A percentile compares a stretch with the other conserved stretches of the same genome.
Evolutionary conservation across 2,888 invertebrate genomes (phyloP).

Genomic region (Ectobius pallidus): DNA sequence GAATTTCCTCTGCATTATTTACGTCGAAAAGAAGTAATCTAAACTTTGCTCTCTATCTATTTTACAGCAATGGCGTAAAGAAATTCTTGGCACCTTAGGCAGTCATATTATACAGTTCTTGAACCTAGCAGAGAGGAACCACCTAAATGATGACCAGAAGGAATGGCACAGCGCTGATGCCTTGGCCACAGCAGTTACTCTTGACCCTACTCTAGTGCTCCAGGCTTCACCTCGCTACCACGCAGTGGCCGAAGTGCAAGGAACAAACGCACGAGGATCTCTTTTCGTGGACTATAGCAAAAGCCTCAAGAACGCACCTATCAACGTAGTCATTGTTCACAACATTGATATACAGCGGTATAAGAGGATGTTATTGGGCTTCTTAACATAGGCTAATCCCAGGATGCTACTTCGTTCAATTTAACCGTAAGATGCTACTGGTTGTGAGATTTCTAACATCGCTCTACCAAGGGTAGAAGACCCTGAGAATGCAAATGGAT

Average conservation of each 20-base stretch:
- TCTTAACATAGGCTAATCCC: neutral
- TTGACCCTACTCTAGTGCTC: constrained; percentile 47
- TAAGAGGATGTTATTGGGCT: constrained; percentile 37
- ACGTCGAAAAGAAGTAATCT: no score
- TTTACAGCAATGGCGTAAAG: constrained; percentile 41
- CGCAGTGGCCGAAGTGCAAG: constrained; percentile 39
- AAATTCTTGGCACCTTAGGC: constrained; percentile 36
- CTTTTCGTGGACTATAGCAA: constrained; percentile 43
- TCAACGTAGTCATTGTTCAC: constrained; percentile 42
- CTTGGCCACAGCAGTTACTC: constrained; percentile 45
- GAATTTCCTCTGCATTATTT: no score
- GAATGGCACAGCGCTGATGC: constrained; percentile 48
- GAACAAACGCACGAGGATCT: constrained; percentile 39
- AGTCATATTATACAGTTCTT: constrained; percentile 35
- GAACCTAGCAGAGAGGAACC: constrained; percentile 38
- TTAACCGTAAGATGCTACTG: no score
- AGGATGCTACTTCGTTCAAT: no score
- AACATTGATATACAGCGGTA: constrained; percentile 36
- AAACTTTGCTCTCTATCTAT: no score
- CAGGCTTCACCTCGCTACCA: constrained; percentile 41
- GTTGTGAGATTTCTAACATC: no score
- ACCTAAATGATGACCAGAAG: neutral
- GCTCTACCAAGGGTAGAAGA: no score
- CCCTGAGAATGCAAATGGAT: no score
- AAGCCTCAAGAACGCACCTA: constrained; percentile 2